phyloP scores from a whole-genome alignment of 2,113 vertebrate species.

The Lonchura striata region DNA sequence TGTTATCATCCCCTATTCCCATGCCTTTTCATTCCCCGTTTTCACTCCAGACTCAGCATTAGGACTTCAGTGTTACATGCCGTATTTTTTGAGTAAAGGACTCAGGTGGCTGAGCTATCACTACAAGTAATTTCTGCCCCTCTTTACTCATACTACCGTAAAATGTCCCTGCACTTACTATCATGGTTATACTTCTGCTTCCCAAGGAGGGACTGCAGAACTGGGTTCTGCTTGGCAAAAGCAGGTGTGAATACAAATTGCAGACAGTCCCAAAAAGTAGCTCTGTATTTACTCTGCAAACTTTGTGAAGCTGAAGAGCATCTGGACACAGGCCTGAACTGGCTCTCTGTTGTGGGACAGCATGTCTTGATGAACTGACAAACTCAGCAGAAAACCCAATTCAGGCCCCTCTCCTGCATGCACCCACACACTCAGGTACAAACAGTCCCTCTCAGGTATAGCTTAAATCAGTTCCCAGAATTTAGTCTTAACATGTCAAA shows the following conservation, averaged over 20 bases:
- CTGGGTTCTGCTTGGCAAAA: neutral
- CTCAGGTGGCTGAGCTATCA: neutral
- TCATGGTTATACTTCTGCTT: neutral
- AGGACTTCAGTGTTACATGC: neutral
- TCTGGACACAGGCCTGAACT: neutral
- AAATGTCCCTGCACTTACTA: neutral
- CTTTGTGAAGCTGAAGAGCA: neutral
- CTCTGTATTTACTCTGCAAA: neutral
- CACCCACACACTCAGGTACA: neutral
- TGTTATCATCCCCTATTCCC: neutral
- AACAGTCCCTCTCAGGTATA: neutral
- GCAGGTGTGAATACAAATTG: neutral
- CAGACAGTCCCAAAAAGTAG: neutral
- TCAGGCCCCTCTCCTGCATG: neutral
- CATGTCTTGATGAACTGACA: neutral
- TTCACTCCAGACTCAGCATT: neutral
- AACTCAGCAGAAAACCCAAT: constrained; percentile 13
- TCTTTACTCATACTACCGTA: neutral
- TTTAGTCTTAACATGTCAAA: constrained; percentile 23
- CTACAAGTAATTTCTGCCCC: neutral
- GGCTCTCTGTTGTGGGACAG: neutral
- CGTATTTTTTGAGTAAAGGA: neutral
- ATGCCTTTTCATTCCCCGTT: neutral
- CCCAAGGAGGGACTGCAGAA: neutral
- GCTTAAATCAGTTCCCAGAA: neutral